Base-by-base conservation (phyloP, 2,888 invertebrate species). In the Plagiodera versicolora region DNA sequence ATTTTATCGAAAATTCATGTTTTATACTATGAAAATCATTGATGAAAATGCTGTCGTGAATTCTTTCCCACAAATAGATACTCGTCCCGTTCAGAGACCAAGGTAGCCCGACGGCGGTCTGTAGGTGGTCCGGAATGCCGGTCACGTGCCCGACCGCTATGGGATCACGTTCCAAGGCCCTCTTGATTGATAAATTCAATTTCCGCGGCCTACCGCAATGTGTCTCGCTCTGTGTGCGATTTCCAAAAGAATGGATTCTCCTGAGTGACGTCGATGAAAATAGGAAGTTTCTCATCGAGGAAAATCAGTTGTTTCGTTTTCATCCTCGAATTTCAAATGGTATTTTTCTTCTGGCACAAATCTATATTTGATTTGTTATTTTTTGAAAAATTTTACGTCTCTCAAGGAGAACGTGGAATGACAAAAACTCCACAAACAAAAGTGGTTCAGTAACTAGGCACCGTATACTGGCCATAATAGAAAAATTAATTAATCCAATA, bases 171-270 rank as follows among this genome's bases (percentile, higher is more conserved):
- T 60, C 58, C 58, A 52, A 57, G 61, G 56, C 58, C 58, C 67
- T 63, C 65, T 64, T 66, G 70, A 72, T 72, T 72, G 70, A 70
- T 70, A 72, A 72, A 72, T 70, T 72, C 70, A 70, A 70, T 72
- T 69, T 68, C 62, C 56, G 54, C 39, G 69, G 69, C 68, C 72
- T 70, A 69, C 72, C 72, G 60, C 72, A 72, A 72, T 67, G 67
- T 68, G 67, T 67, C 65, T 61, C 60, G 58, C 44, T 51, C 30
- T 56, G 65, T 69, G 66, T 66, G 58, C 58, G 45, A 35, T 59
- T 56, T 53, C 51, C 56, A 24, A 48, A 59, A 45, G 54, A 65
- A 67, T 51, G 63, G 50, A 63, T 32, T 58, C 57, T 35, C 20
- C 19, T 1, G 45, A 17, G 17, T 24, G 53, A 18, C 46, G 46